A percentile compares a stretch with the other conserved stretches of the same genome.
phyloP scores from a whole-genome alignment of 2,113 vertebrate species.

The Abramis brama region DNA sequence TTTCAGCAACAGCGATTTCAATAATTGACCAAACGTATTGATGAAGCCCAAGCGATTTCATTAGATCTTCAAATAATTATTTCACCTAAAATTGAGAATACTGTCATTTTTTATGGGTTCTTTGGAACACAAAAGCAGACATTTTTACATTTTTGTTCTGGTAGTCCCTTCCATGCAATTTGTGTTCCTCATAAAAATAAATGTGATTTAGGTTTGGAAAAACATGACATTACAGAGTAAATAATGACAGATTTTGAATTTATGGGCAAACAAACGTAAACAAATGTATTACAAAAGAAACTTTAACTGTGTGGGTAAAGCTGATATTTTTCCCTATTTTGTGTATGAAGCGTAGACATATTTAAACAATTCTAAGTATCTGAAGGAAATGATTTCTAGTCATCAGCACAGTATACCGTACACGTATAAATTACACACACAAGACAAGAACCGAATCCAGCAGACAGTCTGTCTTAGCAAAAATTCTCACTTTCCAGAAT shows the following conservation, averaged over 20 bases:
- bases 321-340: constrained; percentile 43
- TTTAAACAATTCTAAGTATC: background rate
- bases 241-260: background rate
- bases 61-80: no score
- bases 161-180: background rate
- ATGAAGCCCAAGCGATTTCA: background rate
- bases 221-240: background rate
- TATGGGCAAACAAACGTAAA: constrained; percentile 27
- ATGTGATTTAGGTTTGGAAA: background rate
- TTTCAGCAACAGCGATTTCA: background rate
- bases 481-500: constrained; percentile 5
- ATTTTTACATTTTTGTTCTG: background rate
- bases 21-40: background rate
- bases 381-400: constrained; percentile 32
- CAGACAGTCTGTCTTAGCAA: constrained; percentile 19
- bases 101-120: background rate
- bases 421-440: constrained; percentile 1
- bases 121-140: background rate
- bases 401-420: constrained; percentile 40
- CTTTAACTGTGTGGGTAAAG: background rate
- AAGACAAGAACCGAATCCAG: constrained; percentile 10
- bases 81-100: no score
- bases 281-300: constrained; percentile 43
- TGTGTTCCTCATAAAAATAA: background rate
- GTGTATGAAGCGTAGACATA: constrained; percentile 20